These are phyloP conservation scores for Propithecus coquereli DNA, from an alignment of 2,113 vertebrate species.

Conservation along the genomic window DNA sequence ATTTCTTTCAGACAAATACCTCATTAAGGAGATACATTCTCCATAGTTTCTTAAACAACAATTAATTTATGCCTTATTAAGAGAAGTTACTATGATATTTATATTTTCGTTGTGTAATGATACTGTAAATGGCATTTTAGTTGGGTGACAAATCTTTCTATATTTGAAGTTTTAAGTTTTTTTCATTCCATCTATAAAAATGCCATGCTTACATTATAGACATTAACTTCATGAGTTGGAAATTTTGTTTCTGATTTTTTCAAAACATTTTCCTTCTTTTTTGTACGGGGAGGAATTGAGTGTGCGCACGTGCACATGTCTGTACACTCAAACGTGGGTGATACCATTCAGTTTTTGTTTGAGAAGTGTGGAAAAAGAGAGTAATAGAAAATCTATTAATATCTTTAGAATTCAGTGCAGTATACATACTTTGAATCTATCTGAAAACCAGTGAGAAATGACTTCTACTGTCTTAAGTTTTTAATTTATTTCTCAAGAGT, in stretches of 20 bases:
- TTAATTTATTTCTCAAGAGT: conserved; percentile 63
- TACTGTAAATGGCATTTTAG: neutral
- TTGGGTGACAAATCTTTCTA: neutral
- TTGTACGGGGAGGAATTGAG: neutral
- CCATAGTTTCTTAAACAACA: conserved; percentile 15
- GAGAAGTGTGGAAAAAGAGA: neutral
- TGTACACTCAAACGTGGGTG: neutral
- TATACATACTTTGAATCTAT: conserved; percentile 38
- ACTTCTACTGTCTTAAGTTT: conserved; percentile 40
- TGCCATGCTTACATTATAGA: neutral
- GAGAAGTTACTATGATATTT: neutral
- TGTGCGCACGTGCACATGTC: neutral
- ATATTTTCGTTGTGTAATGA: neutral
- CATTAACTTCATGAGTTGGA: neutral
- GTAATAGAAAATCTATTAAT: neutral
- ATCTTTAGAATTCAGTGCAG: conserved; percentile 25
- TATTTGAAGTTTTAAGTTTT: neutral
- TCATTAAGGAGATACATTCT: neutral
- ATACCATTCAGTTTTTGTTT: conserved; percentile 25
- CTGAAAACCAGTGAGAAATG: conserved; percentile 46
- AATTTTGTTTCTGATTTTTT: conserved; percentile 14
- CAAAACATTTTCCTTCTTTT: neutral
- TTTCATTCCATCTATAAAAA: neutral
- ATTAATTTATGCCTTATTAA: conserved; percentile 46
- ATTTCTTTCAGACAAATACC: neutral